Conservation (phyloP, 2,888 invertebrate species). For the Argyresthia goedartella region DNA sequence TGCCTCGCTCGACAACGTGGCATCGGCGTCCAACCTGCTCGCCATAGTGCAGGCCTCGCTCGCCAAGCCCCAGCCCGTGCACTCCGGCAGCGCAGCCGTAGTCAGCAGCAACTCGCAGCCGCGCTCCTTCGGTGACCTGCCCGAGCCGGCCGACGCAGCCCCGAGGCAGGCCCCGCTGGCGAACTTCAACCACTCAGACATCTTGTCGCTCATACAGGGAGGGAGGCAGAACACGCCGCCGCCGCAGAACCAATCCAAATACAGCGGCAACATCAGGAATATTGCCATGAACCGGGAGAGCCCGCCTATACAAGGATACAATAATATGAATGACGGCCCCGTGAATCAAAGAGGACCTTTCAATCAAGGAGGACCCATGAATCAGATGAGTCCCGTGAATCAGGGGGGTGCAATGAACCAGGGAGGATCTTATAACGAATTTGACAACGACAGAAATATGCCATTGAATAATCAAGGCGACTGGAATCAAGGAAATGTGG, state of each 20-base stretch:
- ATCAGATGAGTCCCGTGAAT: conserved; percentile 1
- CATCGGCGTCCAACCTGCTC: conserved; percentile 44
- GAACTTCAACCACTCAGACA: too few species aligned
- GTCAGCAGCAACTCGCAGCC: conserved; percentile 37
- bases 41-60: conserved; percentile 54
- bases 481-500: too few species aligned
- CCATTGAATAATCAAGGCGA: too few species aligned
- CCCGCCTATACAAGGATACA: too few species aligned
- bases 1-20: conserved; percentile 20
- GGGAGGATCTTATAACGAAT: too few species aligned
- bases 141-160: conserved; percentile 11
- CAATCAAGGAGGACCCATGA: too few species aligned
- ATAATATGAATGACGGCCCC: not conserved
- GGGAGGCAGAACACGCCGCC: not conserved
- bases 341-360: conserved; percentile 1
- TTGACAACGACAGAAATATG: too few species aligned
- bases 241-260: not conserved
- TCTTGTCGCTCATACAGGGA: not conserved
- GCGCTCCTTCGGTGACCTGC: conserved; percentile 47
- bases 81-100: conserved; percentile 19
- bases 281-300: too few species aligned
- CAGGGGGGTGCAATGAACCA: not conserved
- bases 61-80: conserved; percentile 14
- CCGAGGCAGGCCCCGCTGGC: too few species aligned
- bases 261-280: not conserved